Evolutionary conservation across 2,888 invertebrate species (phyloP), one percentile per base, ranked within the genome.

Genomic region (Dromius quadrimaculatus): DNA sequence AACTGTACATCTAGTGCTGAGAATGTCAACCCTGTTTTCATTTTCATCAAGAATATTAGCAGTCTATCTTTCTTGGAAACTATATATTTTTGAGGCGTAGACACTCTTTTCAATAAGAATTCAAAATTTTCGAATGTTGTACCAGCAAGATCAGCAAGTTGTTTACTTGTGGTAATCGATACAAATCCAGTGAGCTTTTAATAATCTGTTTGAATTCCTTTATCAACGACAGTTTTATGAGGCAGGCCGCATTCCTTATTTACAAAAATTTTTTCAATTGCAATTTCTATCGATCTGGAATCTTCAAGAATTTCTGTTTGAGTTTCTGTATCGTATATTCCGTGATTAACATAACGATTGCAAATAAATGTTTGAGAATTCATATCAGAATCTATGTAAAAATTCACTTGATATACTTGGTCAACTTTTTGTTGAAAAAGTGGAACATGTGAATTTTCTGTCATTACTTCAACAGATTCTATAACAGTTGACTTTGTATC

Each of bases 61-160:
- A n/a, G n/a, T n/a, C n/a, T n/a, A n/a, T n/a, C n/a, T n/a, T n/a
- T n/a, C n/a, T n/a, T n/a, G n/a, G n/a, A n/a, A n/a, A n/a, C n/a
- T n/a, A n/a, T n/a, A n/a, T n/a, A n/a, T n/a, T n/a, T n/a, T n/a
- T n/a, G n/a, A n/a, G n/a, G n/a, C n/a, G n/a, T n/a, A n/a, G n/a
- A n/a, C n/a, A n/a, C n/a, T n/a, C n/a, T n/a, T n/a, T n/a, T n/a
- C n/a, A n/a, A n/a, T n/a, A n/a, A n/a, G 45, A 73, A 71, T 41
- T 54, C 36, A 71, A 74, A 73, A 63, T 66, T 61, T 28, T 62
- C 9, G 13, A 73, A 43, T 19, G 50, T 71, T 8, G 72, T 34
- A n/a, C 74, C 72, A n/a, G n/a, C n/a, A n/a, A n/a, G n/a, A n/a
- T n/a, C n/a, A n/a, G n/a, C n/a, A n/a, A n/a, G n/a, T n/a, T n/a